These are phyloP conservation scores for Apamea anceps DNA, from an alignment of 2,888 invertebrate species.

Conservation along the genomic window DNA sequence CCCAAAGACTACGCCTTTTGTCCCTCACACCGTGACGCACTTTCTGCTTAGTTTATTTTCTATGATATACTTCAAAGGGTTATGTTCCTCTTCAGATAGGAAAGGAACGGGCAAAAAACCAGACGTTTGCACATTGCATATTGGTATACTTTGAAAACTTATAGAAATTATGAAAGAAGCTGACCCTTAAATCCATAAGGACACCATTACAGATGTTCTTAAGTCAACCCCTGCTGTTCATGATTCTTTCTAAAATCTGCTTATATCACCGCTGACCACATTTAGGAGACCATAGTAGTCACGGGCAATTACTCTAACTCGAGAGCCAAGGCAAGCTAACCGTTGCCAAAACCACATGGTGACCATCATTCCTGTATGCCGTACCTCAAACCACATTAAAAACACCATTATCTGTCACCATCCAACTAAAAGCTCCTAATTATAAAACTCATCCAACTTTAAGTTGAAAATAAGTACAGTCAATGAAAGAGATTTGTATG, in stretches of 20 bases:
- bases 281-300: too few relatives aligned
- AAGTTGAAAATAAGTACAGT: constrained; percentile 24
- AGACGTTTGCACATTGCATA: not conserved
- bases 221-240: not conserved
- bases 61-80: constrained; percentile 21
- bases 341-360: constrained; percentile 11
- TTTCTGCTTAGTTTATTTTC: constrained; percentile 43
- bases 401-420: constrained; percentile 7
- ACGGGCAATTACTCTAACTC: not conserved
- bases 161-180: not conserved
- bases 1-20: constrained; percentile 39
- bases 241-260: not conserved
- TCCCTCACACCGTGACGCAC: constrained; percentile 33
- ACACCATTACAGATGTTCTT: not conserved
- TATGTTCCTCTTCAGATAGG: not conserved
- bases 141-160: not conserved
- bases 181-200: too few relatives aligned
- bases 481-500: not conserved
- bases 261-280: too few relatives aligned
- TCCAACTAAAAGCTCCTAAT: constrained; percentile 18
- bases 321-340: not conserved
- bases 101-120: not conserved
- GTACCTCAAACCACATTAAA: not conserved
- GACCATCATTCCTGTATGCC: not conserved
- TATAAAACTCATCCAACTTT: constrained; percentile 28